Conservation (phyloP, 2,797 vertebrate genomes). For the Adelosebastes latens region DNA sequence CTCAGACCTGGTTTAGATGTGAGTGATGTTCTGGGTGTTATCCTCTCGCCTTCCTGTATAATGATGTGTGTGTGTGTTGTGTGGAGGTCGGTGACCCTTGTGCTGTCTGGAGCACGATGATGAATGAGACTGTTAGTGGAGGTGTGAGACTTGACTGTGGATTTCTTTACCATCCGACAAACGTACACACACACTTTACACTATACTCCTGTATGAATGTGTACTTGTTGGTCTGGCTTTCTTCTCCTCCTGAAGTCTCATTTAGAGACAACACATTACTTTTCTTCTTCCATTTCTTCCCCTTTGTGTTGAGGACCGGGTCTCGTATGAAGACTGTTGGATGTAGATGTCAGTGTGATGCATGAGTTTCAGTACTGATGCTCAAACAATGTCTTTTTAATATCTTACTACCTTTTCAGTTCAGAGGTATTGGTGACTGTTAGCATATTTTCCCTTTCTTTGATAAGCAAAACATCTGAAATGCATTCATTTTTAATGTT, state of each 20-base stretch:
- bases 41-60: constrained; percentile 16
- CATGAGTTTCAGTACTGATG: background rate
- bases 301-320: background rate
- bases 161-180: background rate
- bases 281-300: background rate
- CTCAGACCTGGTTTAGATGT: constrained; percentile 49
- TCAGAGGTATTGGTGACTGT: background rate
- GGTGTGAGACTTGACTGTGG: constrained; percentile 43
- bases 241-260: background rate
- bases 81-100: constrained; percentile 35
- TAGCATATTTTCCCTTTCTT: background rate
- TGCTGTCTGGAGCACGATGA: constrained; percentile 54
- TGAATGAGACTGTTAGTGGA: constrained; percentile 59
- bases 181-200: background rate
- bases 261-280: background rate
- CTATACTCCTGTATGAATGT: background rate
- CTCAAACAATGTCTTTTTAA: background rate
- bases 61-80: constrained; percentile 39
- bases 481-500: background rate
- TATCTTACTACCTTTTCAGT: background rate
- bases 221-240: background rate
- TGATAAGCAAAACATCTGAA: background rate
- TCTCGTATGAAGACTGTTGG: background rate
- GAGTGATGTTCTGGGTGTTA: constrained; percentile 37
- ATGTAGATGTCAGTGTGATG: background rate